phyloP scores from a whole-genome alignment of 1,140 invertebrate genomes.

The Drosophila orosa region DNA sequence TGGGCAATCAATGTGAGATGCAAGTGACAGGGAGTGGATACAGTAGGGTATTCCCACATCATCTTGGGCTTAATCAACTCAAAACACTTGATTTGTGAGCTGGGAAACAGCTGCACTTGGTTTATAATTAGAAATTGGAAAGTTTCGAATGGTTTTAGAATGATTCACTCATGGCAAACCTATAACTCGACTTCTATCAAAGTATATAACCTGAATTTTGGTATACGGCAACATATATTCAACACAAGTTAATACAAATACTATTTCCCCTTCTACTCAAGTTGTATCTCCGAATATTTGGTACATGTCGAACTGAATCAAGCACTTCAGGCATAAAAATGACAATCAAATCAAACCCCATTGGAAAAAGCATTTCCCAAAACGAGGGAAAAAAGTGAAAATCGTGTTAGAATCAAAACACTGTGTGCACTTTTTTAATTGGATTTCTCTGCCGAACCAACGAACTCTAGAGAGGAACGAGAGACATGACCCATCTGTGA shows the following conservation, averaged over 20 bases:
- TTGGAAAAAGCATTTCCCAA: slow-evolving; percentile 12
- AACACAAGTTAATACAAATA: too few species aligned
- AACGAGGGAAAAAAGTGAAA: slow-evolving; percentile 57
- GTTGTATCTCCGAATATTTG: not conserved
- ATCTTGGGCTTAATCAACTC: slow-evolving; percentile 35
- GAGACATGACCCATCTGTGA: slow-evolving; percentile 54
- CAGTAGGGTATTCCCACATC: slow-evolving; percentile 4
- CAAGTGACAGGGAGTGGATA: not conserved
- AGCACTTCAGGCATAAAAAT: slow-evolving; percentile 1
- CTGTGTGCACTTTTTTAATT: slow-evolving; percentile 73
- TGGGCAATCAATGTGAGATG: slow-evolving; percentile 33
- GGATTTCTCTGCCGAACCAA: slow-evolving; percentile 61
- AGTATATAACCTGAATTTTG: not conserved
- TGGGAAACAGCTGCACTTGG: not conserved
- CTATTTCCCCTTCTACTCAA: not conserved
- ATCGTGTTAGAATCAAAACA: slow-evolving; percentile 68
- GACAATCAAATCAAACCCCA: slow-evolving; percentile 23
- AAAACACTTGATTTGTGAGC: slow-evolving; percentile 7
- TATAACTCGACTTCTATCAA: not conserved
- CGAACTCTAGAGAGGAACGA: slow-evolving; percentile 13
- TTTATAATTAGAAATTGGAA: not conserved
- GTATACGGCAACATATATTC: not conserved
- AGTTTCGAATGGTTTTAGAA: too few species aligned
- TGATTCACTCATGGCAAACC: not conserved
- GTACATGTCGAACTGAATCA: not conserved